Evolutionary conservation across 1,140 invertebrate genomes (phyloP), one percentile per base, ranked within the genome.

Genomic region (Achatina immaculata): DNA sequence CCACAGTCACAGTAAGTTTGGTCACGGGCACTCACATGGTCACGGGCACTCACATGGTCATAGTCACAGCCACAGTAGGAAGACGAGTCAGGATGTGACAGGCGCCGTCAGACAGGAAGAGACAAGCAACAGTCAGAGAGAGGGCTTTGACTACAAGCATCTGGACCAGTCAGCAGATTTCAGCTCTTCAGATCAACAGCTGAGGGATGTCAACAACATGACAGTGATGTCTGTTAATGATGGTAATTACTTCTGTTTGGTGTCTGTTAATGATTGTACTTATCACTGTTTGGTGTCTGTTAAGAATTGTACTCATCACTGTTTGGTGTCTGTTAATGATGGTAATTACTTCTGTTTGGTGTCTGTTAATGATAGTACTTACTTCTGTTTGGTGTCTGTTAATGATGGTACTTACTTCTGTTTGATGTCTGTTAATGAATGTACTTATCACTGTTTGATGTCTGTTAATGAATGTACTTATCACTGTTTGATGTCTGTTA

Each of bases 11-110:
- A 74, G 74, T 19, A 81, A 80, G 72, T 84, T 88, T 83, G 85
- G 86, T 28, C 86, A 93, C 80, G 83, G 83, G n/a, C 85, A 90
- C 81, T 85, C 87, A 19, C 84, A 89, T 85, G 91, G 73, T 1
- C 48, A 66, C 24, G 38, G 69, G 42, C 36, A 77, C 43, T 58
- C 28, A 42, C 31, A 78, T 38, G 19, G 58, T 45, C 58, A 81
- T 43, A 71, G 34, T 71, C 68, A 71, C 34, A 43, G 68, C 28
- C 42, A 74, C 72, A 34, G 28, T 21, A 42, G 36, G 45, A 40
- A 58, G 19, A 43, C 48, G 21, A n/a, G n/a, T 16, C 34, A 48
- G 71, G 71, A 73, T 34, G 71, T 73, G 28, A 48, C 11, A 11
- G 9, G 3, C 4, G 36, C 4, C 36, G 3, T 19, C 3, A 38